Evolutionary conservation across 2,888 invertebrate genomes (phyloP).

Genomic region (Tryphoninae sp.): DNA sequence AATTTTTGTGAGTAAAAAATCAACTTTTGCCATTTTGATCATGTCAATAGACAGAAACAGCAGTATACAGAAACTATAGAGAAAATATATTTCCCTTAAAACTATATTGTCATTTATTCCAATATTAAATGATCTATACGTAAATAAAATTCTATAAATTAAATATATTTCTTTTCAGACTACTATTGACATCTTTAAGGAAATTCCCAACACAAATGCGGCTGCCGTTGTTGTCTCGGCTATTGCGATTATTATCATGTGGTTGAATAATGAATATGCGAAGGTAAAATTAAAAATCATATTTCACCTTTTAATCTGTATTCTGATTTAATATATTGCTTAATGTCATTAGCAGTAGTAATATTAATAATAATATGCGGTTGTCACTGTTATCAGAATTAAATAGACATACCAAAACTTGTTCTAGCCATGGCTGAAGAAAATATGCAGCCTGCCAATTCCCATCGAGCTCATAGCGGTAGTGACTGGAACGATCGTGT

Average conservation of each 20-base stretch:
- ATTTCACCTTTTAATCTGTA: slow-evolving; percentile 28
- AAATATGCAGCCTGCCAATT: slow-evolving; percentile 86
- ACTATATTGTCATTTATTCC: background rate
- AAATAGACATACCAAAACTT: background rate
- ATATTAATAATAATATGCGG: too few relatives aligned
- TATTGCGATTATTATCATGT: slow-evolving; percentile 84
- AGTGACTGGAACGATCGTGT: slow-evolving; percentile 86
- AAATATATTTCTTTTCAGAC: slow-evolving; percentile 81
- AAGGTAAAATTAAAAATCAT: slow-evolving; percentile 81
- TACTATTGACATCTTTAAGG: slow-evolving; percentile 83
- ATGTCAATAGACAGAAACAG: too few relatives aligned
- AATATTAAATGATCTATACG: background rate
- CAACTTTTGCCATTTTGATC: background rate
- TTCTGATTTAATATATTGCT: slow-evolving; percentile 14
- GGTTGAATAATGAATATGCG: slow-evolving; percentile 85
- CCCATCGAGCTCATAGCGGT: slow-evolving; percentile 90
- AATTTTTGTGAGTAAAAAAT: slow-evolving; percentile 82
- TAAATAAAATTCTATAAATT: slow-evolving; percentile 8
- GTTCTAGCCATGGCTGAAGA: slow-evolving; percentile 83
- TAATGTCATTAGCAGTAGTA: background rate
- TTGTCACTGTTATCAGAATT: background rate
- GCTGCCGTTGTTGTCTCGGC: slow-evolving; percentile 85
- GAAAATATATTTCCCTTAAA: too few relatives aligned
- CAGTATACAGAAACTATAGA: too few relatives aligned
- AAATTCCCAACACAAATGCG: slow-evolving; percentile 84